Conservation (phyloP, 1,140 invertebrate species). For the Muscidifurax raptorellus region DNA sequence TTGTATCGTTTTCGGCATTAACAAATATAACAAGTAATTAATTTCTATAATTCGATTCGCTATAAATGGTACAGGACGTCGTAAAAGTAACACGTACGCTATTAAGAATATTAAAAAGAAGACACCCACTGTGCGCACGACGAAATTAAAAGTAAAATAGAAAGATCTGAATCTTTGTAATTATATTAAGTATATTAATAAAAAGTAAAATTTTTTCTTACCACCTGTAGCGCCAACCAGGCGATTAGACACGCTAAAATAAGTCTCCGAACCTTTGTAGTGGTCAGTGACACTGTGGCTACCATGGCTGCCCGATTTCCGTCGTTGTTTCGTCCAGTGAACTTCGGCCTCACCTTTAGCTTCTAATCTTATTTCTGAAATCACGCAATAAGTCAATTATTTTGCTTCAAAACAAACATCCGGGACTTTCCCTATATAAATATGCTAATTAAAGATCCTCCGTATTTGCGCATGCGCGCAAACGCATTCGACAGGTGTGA, state of each 20-base stretch:
- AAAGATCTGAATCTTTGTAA: no score
- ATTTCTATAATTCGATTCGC: neutral
- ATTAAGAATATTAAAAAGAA: neutral
- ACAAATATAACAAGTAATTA: neutral
- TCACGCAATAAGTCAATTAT: neutral
- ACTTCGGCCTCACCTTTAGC: constrained; percentile 47
- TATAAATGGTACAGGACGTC: neutral
- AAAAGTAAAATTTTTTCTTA: neutral
- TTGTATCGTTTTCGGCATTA: neutral
- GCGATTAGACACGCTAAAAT: constrained; percentile 45
- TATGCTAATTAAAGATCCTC: no score
- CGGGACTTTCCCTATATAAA: no score
- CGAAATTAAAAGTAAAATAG: no score
- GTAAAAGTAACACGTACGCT: neutral
- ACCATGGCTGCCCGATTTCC: constrained; percentile 20
- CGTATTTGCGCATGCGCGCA: neutral
- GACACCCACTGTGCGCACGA: no score
- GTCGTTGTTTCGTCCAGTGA: constrained; percentile 38
- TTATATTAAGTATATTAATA: no score
- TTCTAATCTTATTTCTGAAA: constrained; percentile 36
- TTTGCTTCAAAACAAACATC: no score
- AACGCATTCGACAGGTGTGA: constrained; percentile 6
- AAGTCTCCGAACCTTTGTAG: constrained; percentile 49
- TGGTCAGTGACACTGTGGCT: neutral
- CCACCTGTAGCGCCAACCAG: constrained; percentile 7